Conservation (phyloP, 1,140 invertebrate species). For the Drosophila sproati region DNA sequence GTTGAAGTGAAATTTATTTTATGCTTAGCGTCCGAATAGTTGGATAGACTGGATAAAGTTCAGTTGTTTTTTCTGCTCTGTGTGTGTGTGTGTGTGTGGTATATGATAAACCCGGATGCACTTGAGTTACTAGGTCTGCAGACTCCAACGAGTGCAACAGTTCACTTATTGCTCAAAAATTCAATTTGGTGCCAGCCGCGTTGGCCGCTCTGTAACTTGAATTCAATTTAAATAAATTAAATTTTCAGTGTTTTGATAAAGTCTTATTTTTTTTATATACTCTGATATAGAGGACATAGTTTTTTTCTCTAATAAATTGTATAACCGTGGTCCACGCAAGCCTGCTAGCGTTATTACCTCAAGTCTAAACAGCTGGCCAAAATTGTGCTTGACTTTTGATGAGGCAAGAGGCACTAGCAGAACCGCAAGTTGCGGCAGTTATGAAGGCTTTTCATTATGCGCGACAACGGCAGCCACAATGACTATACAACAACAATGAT, state of each 20-base stretch:
- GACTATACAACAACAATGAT: conserved; percentile 22
- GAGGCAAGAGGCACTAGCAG: not conserved
- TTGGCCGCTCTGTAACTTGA: conserved; percentile 51
- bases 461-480: conserved; percentile 32
- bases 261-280: not conserved
- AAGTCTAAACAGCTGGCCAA: conserved; percentile 27
- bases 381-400: conserved; percentile 14
- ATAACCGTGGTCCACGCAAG: conserved; percentile 33
- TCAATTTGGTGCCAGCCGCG: conserved; percentile 57
- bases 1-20: conserved; percentile 64
- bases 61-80: conserved; percentile 24
- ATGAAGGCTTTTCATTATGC: conserved; percentile 64
- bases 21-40: conserved; percentile 39
- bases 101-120: conserved; percentile 50
- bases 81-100: not conserved
- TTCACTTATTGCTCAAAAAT: conserved; percentile 58
- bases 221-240: conserved; percentile 77
- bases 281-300: not conserved
- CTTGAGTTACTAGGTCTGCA: conserved; percentile 56
- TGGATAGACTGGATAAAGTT: conserved; percentile 64
- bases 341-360: conserved; percentile 16
- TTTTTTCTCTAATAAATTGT: conserved; percentile 42
- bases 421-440: conserved; percentile 25
- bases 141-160: conserved; percentile 38
- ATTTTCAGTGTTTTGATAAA: conserved; percentile 39